These are phyloP conservation scores for Bagarius yarrelli DNA, from an alignment of 2,113 vertebrate species.

Conservation along the genomic window DNA sequence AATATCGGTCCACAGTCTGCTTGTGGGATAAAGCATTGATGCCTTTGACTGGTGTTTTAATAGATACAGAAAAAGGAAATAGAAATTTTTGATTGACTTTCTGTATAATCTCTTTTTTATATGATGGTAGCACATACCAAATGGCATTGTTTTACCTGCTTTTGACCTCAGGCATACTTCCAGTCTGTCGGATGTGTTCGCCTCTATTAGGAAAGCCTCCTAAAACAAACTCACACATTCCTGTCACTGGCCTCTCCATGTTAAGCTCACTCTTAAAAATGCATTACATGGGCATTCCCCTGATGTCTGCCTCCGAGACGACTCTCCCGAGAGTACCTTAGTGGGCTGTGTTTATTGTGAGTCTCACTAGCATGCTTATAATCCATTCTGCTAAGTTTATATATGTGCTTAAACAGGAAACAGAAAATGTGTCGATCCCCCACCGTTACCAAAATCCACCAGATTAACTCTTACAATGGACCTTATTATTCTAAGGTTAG, in stretches of 20 bases:
- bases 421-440: constrained; percentile 8
- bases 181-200: constrained; percentile 30
- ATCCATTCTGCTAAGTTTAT: constrained; percentile 56
- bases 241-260: constrained; percentile 42
- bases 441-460: not conserved
- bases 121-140: no score
- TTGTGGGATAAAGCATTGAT: not conserved
- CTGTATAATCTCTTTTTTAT: no score
- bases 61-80: no score
- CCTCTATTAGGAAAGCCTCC: constrained; percentile 19
- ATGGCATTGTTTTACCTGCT: not conserved
- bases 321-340: constrained; percentile 10
- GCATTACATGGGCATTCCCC: constrained; percentile 39
- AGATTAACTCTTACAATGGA: not conserved
- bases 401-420: constrained; percentile 11
- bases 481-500: not conserved
- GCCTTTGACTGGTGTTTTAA: not conserved
- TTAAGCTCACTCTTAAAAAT: constrained; percentile 53
- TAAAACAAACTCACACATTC: constrained; percentile 46
- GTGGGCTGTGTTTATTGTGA: constrained; percentile 40
- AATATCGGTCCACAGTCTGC: not conserved
- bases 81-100: no score
- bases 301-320: constrained; percentile 47
- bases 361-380: constrained; percentile 53
- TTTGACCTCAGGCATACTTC: constrained; percentile 28